Conservation (phyloP, 2,797 vertebrate genomes). For the Brachymystax lenok region DNA sequence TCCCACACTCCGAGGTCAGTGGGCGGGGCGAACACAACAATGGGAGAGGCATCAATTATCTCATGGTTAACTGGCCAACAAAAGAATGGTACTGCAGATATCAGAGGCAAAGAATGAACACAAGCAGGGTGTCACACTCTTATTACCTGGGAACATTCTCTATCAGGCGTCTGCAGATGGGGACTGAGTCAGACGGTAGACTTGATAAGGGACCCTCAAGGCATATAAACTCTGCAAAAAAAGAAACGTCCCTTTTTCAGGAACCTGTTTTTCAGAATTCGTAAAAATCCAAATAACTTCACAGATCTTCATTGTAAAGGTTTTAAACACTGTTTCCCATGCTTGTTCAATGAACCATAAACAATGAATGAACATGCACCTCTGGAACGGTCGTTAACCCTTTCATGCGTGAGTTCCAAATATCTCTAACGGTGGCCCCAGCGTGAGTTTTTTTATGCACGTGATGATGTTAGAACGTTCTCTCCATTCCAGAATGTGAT, state of each 20-base stretch:
- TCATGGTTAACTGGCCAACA: constrained; percentile 74
- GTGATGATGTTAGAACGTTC: too few species aligned
- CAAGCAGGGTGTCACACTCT: constrained; percentile 61
- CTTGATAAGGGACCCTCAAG: constrained; percentile 39
- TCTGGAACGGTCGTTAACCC: too few species aligned
- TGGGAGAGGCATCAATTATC: constrained; percentile 71
- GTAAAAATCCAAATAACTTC: constrained; percentile 21
- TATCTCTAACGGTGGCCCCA: too few species aligned
- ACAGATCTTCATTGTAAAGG: background rate
- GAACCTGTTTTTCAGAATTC: too few species aligned
- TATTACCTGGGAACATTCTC: constrained; percentile 69
- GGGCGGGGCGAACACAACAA: constrained; percentile 60
- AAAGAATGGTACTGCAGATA: constrained; percentile 38
- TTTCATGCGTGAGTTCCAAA: too few species aligned
- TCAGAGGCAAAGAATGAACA: constrained; percentile 48
- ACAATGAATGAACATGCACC: too few species aligned
- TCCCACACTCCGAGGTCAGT: constrained; percentile 85
- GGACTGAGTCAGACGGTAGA: constrained; percentile 17
- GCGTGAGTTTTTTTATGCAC: too few species aligned
- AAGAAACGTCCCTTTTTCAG: too few species aligned
- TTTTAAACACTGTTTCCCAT: too few species aligned
- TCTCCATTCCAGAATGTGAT: too few species aligned
- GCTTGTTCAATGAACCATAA: too few species aligned
- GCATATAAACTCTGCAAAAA: constrained; percentile 18
- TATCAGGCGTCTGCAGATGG: constrained; percentile 52